Base-by-base conservation (phyloP, 2,113 vertebrate species). In the Strix uralensis region DNA sequence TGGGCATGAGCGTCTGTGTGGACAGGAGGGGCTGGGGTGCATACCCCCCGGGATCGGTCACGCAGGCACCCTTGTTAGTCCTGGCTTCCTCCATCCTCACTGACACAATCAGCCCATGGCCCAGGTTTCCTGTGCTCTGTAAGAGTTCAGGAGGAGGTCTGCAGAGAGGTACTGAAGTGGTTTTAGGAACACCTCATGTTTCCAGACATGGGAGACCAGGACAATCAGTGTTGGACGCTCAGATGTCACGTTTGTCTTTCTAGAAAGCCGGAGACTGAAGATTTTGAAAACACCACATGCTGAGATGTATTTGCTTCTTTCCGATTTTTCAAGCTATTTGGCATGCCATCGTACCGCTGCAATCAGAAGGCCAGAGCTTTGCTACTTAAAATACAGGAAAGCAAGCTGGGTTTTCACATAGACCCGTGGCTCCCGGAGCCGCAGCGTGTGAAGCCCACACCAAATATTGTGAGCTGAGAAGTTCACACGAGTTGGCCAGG, bases 1-100 rank as follows among this genome's bases (percentile, higher is more conserved):
- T 23, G 66, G 79, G 27, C n/a, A 40, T 3, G 8, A 40, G 36
- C 1, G 2, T 36, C 44, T 9, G 62, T 1, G 0, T 21, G 32
- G 36, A 29, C 40, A 29, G 54, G 18, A 36, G 49, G 15, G 34
- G 15, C 81, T 49, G 52, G 27, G 49, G 13, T 26, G 54, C 30
- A 13, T 9, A 16, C 34, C 57, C 57, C 44, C 34, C 6, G 32
- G 36, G 9, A 42, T 7, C 0, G 2, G 17, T 29, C 19, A 1
- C 1, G 1, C 12, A 2, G 47, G 26, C 16, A 30, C 25, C 36
- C 13, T 51, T 42, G 73, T 10, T n/a, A 57, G 49, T 51, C 75
- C 44, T 21, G 30, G 9, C 38, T 47, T 72, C 42, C 79, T 42
- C 49, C 47, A 10, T 13, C 47, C 63, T 15, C 30, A 5, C 38